Evolutionary conservation across 2,888 invertebrate genomes (phyloP).

Genomic region (Drosophila rellima): DNA sequence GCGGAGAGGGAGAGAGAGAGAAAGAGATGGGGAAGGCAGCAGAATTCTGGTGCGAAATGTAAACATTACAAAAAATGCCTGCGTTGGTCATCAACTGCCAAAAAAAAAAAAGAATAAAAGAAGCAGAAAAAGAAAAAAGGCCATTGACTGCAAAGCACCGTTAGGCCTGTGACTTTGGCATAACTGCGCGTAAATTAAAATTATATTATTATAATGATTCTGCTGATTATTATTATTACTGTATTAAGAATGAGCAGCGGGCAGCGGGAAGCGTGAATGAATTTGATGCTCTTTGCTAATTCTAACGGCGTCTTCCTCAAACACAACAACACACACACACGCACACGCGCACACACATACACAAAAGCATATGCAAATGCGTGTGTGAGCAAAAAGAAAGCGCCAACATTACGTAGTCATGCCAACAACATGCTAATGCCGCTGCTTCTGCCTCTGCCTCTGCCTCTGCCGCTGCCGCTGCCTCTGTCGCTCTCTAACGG

Average conservation of each 20-base stretch:
- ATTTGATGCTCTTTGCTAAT: slow-evolving; percentile 67
- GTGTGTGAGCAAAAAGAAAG: slow-evolving; percentile 72
- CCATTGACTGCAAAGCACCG: slow-evolving; percentile 58
- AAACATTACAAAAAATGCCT: slow-evolving; percentile 73
- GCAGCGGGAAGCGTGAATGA: slow-evolving; percentile 61
- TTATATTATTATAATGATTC: slow-evolving; percentile 61
- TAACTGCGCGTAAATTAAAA: slow-evolving; percentile 68
- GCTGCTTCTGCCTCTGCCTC: neutral
- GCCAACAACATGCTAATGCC: slow-evolving; percentile 69
- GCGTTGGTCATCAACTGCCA: slow-evolving; percentile 48
- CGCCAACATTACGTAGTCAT: slow-evolving; percentile 77
- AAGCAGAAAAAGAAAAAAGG: slow-evolving; percentile 36
- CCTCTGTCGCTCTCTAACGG: slow-evolving; percentile 57
- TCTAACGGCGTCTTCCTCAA: slow-evolving; percentile 74
- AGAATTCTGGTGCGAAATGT: slow-evolving; percentile 69
- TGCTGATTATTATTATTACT: slow-evolving; percentile 59
- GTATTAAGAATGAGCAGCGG: slow-evolving; percentile 45
- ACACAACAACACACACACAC: slow-evolving; percentile 29
- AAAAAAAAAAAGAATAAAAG: slow-evolving; percentile 14
- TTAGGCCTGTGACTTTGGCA: slow-evolving; percentile 63
- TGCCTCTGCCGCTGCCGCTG: neutral
- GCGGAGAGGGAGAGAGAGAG: slow-evolving; percentile 27
- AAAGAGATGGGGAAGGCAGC: neutral
- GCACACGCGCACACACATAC: slow-evolving; percentile 24
- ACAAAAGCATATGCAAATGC: slow-evolving; percentile 44